phyloP scores from a whole-genome alignment of 2,888 invertebrate species.

The Cosmopolites sordidus region DNA sequence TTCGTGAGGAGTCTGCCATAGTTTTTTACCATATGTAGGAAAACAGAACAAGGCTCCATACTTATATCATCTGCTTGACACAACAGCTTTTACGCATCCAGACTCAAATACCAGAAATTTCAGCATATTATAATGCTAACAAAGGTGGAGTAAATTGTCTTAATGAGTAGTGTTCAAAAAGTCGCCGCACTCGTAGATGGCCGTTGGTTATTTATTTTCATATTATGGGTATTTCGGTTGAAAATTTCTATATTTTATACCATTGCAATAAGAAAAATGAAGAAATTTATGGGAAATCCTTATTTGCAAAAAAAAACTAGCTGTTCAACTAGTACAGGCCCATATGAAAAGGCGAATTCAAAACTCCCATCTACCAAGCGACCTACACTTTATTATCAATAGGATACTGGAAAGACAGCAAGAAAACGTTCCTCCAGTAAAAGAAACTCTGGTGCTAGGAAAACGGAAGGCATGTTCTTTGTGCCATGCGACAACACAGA shows the following conservation, averaged over 20 bases:
- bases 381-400: not conserved
- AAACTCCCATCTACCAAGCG: not conserved
- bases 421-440: not conserved
- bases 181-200: constrained; percentile 19
- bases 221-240: constrained; percentile 16
- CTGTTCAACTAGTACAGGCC: constrained; percentile 1
- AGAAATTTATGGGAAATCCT: not conserved
- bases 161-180: constrained; percentile 23
- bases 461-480: not conserved
- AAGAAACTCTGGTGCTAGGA: not conserved
- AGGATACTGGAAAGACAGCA: not conserved
- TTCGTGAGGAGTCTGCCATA: constrained; percentile 12
- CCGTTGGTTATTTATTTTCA: constrained; percentile 21
- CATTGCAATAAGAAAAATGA: constrained; percentile 16
- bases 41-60: no score
- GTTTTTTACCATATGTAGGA: not conserved
- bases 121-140: constrained; percentile 7
- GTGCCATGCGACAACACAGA: not conserved
- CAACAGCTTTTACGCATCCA: no score
- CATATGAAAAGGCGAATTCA: not conserved
- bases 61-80: no score
- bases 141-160: constrained; percentile 25
- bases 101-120: not conserved
- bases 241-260: constrained; percentile 22
- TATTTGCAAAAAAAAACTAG: constrained; percentile 2